Percentiles rank a stretch among this genome's conserved stretches.
These are phyloP conservation scores for Microctenopoma stevenorrisi DNA, from an alignment of 2,797 vertebrate species.

Conservation along the genomic window DNA sequence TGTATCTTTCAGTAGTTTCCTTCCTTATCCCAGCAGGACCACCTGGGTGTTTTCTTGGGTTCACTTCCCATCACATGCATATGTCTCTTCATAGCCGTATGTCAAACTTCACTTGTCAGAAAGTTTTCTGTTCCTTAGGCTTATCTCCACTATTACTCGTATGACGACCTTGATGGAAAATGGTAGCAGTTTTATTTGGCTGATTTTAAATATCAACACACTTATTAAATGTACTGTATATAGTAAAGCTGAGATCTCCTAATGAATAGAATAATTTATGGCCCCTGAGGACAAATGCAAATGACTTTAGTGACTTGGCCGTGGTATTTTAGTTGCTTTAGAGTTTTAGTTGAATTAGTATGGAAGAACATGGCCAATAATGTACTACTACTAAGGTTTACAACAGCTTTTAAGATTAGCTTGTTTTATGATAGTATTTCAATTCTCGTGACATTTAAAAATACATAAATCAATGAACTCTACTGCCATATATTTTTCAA, in stretches of 20 bases:
- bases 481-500: not conserved
- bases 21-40: slow-evolving; percentile 23
- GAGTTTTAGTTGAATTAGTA: too few species aligned
- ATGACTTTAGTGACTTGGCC: too few species aligned
- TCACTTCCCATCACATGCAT: not conserved
- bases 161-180: not conserved
- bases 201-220: not conserved
- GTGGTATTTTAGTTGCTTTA: too few species aligned
- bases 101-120: not conserved
- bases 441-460: not conserved
- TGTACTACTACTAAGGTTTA: too few species aligned
- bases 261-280: too few species aligned
- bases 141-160: too few species aligned
- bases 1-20: slow-evolving; percentile 13
- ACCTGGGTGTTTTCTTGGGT: slow-evolving; percentile 14
- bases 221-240: not conserved
- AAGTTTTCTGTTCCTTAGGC: too few species aligned
- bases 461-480: not conserved
- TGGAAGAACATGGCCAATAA: too few species aligned
- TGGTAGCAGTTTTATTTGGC: not conserved
- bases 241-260: not conserved
- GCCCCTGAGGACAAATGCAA: too few species aligned
- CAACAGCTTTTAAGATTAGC: too few species aligned
- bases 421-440: not conserved
- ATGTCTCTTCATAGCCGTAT: not conserved